These are phyloP conservation scores for Pedetes capensis DNA, from an alignment of 2,113 vertebrate genomes.

Conservation along the genomic window DNA sequence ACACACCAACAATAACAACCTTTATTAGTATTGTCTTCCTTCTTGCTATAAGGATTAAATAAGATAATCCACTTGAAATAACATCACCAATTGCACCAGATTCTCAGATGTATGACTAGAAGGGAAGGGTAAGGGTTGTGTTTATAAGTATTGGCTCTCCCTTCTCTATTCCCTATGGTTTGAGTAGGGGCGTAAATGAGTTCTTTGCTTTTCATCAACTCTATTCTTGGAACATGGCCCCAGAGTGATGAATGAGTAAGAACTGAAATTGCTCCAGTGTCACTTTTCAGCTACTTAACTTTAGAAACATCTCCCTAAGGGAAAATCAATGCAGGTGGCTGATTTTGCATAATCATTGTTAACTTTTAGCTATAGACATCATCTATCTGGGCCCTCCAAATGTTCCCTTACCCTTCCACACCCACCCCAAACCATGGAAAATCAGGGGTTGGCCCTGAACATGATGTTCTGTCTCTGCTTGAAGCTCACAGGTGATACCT, in stretches of 20 bases:
- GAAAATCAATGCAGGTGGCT: not conserved
- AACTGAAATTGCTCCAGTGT: not conserved
- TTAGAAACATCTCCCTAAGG: constrained; percentile 35
- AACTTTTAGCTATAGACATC: not conserved
- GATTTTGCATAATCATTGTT: constrained; percentile 24
- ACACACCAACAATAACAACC: too few species aligned
- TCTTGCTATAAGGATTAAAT: not conserved
- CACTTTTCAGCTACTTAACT: constrained; percentile 23
- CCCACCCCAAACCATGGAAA: not conserved
- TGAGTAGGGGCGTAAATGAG: not conserved
- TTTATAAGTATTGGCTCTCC: not conserved
- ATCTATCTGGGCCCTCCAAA: constrained; percentile 13
- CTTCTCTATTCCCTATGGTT: not conserved
- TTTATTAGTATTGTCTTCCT: not conserved
- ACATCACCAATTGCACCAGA: not conserved
- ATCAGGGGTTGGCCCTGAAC: constrained; percentile 48
- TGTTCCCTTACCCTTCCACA: constrained; percentile 20
- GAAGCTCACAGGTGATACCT: constrained; percentile 44
- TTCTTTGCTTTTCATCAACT: not conserved
- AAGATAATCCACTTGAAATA: not conserved
- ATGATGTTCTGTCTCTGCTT: not conserved
- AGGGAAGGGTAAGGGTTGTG: not conserved
- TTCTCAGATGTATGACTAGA: not conserved
- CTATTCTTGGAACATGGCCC: not conserved
- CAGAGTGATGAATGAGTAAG: not conserved